Evolutionary conservation across 2,113 vertebrate species (phyloP).

Genomic region (Phocoena phocoena): DNA sequence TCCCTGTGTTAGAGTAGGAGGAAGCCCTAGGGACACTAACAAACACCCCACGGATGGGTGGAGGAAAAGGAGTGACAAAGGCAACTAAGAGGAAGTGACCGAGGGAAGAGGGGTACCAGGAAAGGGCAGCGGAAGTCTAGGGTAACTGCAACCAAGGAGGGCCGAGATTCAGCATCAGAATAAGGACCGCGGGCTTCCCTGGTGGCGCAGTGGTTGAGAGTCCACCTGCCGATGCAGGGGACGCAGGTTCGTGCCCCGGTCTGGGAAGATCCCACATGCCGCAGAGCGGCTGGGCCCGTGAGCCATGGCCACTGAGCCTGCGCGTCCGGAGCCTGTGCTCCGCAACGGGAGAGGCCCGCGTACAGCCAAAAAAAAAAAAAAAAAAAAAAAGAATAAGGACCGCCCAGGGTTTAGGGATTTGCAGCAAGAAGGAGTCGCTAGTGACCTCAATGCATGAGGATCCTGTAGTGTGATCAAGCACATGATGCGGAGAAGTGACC

Average conservation of each 20-base stretch:
- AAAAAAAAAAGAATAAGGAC: background rate
- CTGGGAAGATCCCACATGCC: fast-evolving
- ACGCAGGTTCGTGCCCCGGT: no score
- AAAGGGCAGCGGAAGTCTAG: background rate
- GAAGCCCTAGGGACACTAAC: background rate
- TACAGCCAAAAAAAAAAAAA: no score
- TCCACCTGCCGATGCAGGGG: no score
- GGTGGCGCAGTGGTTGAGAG: no score
- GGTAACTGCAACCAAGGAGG: background rate
- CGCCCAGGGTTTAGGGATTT: background rate
- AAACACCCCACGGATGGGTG: background rate
- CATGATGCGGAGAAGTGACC: background rate
- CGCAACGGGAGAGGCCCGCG: no score
- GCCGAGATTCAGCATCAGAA: background rate
- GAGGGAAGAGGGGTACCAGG: fast-evolving
- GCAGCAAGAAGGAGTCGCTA: background rate
- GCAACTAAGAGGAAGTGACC: background rate
- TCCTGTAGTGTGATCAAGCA: background rate
- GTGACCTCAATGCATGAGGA: background rate
- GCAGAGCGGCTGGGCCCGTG: no score
- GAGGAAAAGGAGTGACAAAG: background rate
- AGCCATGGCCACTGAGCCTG: no score
- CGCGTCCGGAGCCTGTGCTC: no score
- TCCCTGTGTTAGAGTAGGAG: background rate
- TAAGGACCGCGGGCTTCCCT: background rate